Evolutionary conservation across 2,888 invertebrate genomes (phyloP), one percentile per base, ranked within the genome.

Genomic region (Zelleria hepariella): DNA sequence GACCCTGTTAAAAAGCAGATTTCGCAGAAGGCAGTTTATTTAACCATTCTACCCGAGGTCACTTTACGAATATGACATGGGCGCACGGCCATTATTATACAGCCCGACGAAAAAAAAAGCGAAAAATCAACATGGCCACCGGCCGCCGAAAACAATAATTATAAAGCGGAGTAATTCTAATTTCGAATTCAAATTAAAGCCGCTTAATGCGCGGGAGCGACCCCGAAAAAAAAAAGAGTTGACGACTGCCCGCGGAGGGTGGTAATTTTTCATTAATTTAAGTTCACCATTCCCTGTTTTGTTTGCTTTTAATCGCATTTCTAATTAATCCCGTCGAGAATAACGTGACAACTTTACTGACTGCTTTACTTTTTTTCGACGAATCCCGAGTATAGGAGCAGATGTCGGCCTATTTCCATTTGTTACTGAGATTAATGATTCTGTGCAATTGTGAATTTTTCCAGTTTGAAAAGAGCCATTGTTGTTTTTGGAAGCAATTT

Each of bases 251-350:
- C 86, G 79, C 80, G 73, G 85, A 86, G 88, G 88, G 88, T 88
- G 88, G 88, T 88, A 88, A 88, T 88, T 88, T 88, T 88, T 88
- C 88, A 88, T 88, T 88, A 88, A 88, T 88, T 88, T 88, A 88
- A 88, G 88, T 88, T 88, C 88, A 87, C 87, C 85, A 86, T 86
- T 87, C 86, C 86, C 87, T 87, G 87, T 88, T 87, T 88, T 88
- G 88, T 88, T 88, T 88, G 87, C 86, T 88, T 88, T 88, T 88
- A 88, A 88, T 88, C 88, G 87, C 85, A 87, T 88, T 88, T 88
- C 87, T 88, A 88, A 88, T 88, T 88, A 88, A 88, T 88, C 87
- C 88, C 87, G 86, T 81, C 85, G 87, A 87, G 87, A 87, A 88
- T 88, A 88, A 87, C 88, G 87, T 88, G 88, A 88, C 88, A 88